Evolutionary conservation across 2,888 invertebrate species (phyloP).

Genomic region (Leptodirus hochenwartii): DNA sequence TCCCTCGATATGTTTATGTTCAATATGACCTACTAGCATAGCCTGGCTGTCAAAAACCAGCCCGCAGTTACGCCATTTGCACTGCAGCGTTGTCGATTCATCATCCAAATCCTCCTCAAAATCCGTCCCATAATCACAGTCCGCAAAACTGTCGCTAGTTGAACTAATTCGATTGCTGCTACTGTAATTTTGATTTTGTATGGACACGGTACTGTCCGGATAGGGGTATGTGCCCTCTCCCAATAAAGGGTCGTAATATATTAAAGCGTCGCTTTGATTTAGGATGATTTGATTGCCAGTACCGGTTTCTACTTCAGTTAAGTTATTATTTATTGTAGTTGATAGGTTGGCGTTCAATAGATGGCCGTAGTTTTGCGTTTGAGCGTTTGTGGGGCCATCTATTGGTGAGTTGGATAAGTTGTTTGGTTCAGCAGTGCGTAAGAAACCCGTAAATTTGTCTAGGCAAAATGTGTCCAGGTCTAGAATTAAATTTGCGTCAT

Average conservation of each 20-base stretch:
- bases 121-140: conserved; percentile 14
- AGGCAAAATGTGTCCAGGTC: no score
- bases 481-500: no score
- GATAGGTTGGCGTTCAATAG: conserved; percentile 5
- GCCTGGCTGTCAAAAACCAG: conserved; percentile 59
- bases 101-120: conserved; percentile 14
- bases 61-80: conserved; percentile 78
- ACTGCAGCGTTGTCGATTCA: conserved; percentile 27
- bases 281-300: conserved; percentile 26
- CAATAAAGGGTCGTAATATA: conserved; percentile 15
- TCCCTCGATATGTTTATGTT: conserved; percentile 73
- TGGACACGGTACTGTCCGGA: no score
- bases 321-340: background rate
- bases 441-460: no score
- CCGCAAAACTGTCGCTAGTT: conserved; percentile 10
- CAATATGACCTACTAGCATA: conserved; percentile 66
- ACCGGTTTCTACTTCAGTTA: conserved; percentile 3
- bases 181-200: no score
- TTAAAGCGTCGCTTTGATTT: conserved; percentile 26
- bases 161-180: no score
- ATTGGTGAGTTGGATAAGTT: no score
- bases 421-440: no score
- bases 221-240: conserved; percentile 7
- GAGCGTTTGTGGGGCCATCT: background rate
- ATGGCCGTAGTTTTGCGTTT: conserved; percentile 2